Base-by-base conservation (phyloP, 23 tunicate species). In the Trididemnum clinides region DNA sequence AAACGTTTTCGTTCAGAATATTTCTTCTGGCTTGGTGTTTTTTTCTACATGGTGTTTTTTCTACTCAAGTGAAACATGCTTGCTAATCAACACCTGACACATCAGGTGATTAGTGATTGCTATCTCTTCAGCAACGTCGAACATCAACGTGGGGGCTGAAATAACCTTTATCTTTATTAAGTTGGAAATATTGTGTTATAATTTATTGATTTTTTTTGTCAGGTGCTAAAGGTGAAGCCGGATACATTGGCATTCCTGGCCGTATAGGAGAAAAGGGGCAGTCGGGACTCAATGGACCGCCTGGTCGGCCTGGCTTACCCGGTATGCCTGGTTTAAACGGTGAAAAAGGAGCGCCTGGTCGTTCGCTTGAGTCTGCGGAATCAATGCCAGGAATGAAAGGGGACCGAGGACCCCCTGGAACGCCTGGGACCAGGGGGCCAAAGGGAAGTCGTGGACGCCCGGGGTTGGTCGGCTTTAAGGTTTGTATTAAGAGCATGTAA, bases 381-480 rank as follows among this genome's bases (percentile, higher is more conserved):
- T 28, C 50, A 78, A 6, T 78, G 10, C 66, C 83, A 10, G 83
- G 83, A 2, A 34, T 37, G 4, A 51, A 10, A n/a, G 83, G 83
- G 4, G 66, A 78, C 30, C 15, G 21, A 3, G 83, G 83, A 6
- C 65, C 20, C 2, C 83, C 65, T 18, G 83, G 83, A 1, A 4
- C 50, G 4, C 29, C 35, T 12, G 83, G 83, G 21, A 2, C 51
- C 26, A 27, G 26, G 31, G 83, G 83, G 22, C 66, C 50, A 19
- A 78, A 30, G 23, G 83, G 83, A 22, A 21, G 50, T 23, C 4
- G 19, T 78, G 83, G 83, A 78, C 2, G 21, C 5, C 65, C 51
- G 0, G 90, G 96, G 1, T 86, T 83, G 33, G 78, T 44, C 5
- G 97, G 97, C 31, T 59, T 65, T 36, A 83, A 92, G 91, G 94